Base-by-base conservation (phyloP, 2,888 invertebrate species). In the Eupithecia abbreviata region DNA sequence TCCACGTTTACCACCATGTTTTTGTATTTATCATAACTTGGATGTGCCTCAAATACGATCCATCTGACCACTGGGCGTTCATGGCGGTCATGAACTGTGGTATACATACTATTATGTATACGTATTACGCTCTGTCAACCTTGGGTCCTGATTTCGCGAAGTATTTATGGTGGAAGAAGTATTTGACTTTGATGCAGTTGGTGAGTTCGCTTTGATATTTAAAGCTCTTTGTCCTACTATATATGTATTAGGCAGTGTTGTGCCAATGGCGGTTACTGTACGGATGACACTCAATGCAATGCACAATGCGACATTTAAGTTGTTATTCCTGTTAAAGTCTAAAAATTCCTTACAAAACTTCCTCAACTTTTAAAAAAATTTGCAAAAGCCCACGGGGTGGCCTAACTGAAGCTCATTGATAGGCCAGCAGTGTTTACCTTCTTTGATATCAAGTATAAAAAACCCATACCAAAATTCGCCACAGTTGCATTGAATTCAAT, bases 1-100 rank as follows among this genome's bases (percentile, higher is more conserved):
- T 98, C 47, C 98, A 98, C 86, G 97, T 98, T 0, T 98, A 98
- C 87, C 98, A 98, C 90, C 98, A 98, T 87, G 93, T 96, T 0
- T 93, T 96, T 79, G 97, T 97, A 88, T 97, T 96, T 78, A 83
- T 97, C 51, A 95, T 97, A 88, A 96, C 96, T 0, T 97, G 97
- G 97, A 95, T 95, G 30, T 97, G 96, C 77, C 90, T 97, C 58
- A 97, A 97, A 89, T 97, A 96, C 85, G 93, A 97, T 51, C 97
- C 97, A 76, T 97, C 97, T 77, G 97, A 97, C 66, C 97, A 97
- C 85, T 97, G 96, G 75, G 96, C 96, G 0, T 95, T 97, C 80
- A 95, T 97, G 81, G 96, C 96, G 0, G 89, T 96, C 71, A 89
- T 97, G 66, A 97, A 97, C 87, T 96, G 96, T 2, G 92, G 95